Evolutionary conservation across 2,888 invertebrate genomes (phyloP).

Genomic region (Lottia gigantea): DNA sequence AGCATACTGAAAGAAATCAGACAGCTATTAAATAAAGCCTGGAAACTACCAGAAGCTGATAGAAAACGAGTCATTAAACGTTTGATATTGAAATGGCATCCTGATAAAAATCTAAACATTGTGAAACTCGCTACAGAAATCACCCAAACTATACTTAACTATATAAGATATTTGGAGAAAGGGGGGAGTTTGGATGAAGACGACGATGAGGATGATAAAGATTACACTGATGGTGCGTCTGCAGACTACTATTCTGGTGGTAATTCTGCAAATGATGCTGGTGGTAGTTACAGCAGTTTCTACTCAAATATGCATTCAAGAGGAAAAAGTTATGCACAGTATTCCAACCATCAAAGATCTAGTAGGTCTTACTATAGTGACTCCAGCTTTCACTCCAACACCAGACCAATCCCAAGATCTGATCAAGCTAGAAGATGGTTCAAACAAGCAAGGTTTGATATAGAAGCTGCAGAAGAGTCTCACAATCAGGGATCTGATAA

Average conservation of each 20-base stretch:
- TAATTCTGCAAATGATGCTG: too few relatives aligned
- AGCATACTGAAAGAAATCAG: constrained; percentile 13
- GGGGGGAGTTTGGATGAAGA: not conserved
- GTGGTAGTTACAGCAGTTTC: not conserved
- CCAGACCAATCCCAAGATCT: constrained; percentile 8
- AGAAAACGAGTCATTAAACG: constrained; percentile 11
- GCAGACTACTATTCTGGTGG: not conserved
- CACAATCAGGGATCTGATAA: not conserved
- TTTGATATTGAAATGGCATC: constrained; percentile 14
- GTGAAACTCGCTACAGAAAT: constrained; percentile 12
- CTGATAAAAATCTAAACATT: constrained; percentile 14
- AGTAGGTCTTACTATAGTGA: not conserved
- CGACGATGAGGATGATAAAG: constrained; percentile 4
- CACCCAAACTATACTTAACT: constrained; percentile 9
- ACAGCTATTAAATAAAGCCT: constrained; percentile 3
- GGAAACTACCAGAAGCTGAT: constrained; percentile 7
- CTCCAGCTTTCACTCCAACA: not conserved
- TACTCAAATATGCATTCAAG: constrained; percentile 11
- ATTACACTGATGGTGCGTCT: not conserved
- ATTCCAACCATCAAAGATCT: not conserved
- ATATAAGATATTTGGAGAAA: not conserved
- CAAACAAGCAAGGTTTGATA: constrained; percentile 15
- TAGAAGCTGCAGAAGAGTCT: constrained; percentile 10
- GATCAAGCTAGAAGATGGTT: constrained; percentile 20
- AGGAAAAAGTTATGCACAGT: constrained; percentile 11